phyloP scores from a whole-genome alignment of 2,888 invertebrate genomes.

The Drepana falcataria region DNA sequence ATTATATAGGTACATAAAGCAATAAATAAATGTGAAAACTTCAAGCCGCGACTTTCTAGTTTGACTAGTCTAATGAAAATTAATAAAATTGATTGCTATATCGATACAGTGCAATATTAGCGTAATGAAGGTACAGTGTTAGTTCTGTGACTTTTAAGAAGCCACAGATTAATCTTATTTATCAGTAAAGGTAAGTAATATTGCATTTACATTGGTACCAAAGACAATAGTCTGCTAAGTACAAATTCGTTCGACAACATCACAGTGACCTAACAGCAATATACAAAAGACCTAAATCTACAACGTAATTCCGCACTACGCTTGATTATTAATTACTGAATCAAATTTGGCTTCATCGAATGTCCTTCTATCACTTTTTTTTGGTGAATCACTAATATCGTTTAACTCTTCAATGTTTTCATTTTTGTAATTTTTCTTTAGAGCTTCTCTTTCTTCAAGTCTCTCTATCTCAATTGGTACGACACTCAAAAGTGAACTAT shows the following conservation, averaged over 20 bases:
- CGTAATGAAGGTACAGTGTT: slow-evolving; percentile 22
- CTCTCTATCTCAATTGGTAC: slow-evolving; percentile 51
- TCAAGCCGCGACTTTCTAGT: slow-evolving; percentile 57
- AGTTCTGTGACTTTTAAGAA: slow-evolving; percentile 1
- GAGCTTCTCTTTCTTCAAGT: slow-evolving; percentile 35
- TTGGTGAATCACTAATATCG: slow-evolving; percentile 68
- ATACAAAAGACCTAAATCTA: slow-evolving; percentile 40
- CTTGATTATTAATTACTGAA: slow-evolving; percentile 54
- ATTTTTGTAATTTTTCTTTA: slow-evolving; percentile 45
- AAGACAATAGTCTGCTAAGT: slow-evolving; percentile 25
- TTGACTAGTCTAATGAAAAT: slow-evolving; percentile 72
- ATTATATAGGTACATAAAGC: slow-evolving; percentile 29
- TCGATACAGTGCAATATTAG: slow-evolving; percentile 14
- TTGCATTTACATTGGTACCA: slow-evolving; percentile 35
- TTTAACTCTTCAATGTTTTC: slow-evolving; percentile 57
- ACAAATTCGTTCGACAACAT: slow-evolving; percentile 46
- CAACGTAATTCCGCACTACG: slow-evolving; percentile 39
- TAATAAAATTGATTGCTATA: slow-evolving; percentile 31
- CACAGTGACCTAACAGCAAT: slow-evolving; percentile 60
- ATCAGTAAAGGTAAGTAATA: slow-evolving; percentile 17
- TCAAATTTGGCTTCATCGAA: slow-evolving; percentile 56
- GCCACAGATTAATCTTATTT: not conserved
- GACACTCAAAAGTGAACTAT: slow-evolving; percentile 53
- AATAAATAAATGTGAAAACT: slow-evolving; percentile 68
- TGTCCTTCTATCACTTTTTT: slow-evolving; percentile 70